phyloP scores from a whole-genome alignment of 2,797 vertebrate genomes.

The Hozukius guyotensis region DNA sequence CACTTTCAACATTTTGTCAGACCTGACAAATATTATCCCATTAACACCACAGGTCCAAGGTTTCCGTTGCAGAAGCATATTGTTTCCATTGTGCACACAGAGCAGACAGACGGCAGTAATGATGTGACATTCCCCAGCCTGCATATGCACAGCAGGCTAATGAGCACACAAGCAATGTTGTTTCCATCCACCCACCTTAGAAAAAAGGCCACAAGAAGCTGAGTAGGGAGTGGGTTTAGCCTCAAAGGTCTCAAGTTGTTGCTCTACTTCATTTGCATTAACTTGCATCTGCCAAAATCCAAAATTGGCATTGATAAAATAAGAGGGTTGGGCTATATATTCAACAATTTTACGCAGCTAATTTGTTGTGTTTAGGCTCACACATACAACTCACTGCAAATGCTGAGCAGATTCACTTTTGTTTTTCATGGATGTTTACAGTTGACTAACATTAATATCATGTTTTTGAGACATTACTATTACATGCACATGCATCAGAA shows the following conservation, averaged over 20 bases:
- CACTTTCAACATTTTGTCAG: background rate
- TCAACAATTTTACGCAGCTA: background rate
- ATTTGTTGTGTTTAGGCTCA: background rate
- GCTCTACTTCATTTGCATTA: background rate
- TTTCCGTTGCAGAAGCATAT: slow-evolving; percentile 9
- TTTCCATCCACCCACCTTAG: slow-evolving; percentile 23
- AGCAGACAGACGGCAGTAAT: slow-evolving; percentile 10
- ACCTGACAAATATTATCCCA: slow-evolving; percentile 6
- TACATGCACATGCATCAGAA: background rate
- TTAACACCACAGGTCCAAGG: slow-evolving; percentile 7
- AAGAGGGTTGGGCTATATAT: background rate
- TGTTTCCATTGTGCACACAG: slow-evolving; percentile 23
- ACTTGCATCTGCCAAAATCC: background rate
- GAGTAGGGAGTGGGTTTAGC: slow-evolving; percentile 11
- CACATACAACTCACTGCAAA: background rate
- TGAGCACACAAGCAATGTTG: slow-evolving; percentile 8
- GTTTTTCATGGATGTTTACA: background rate
- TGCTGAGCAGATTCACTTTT: background rate
- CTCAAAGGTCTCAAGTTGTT: background rate
- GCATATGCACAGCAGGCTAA: slow-evolving; percentile 22
- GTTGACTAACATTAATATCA: background rate
- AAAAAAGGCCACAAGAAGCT: slow-evolving; percentile 19
- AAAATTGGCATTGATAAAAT: background rate
- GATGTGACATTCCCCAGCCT: slow-evolving; percentile 6
- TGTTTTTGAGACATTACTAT: background rate